Conservation (phyloP, 2,888 invertebrate genomes). For the Philaethria dido region DNA sequence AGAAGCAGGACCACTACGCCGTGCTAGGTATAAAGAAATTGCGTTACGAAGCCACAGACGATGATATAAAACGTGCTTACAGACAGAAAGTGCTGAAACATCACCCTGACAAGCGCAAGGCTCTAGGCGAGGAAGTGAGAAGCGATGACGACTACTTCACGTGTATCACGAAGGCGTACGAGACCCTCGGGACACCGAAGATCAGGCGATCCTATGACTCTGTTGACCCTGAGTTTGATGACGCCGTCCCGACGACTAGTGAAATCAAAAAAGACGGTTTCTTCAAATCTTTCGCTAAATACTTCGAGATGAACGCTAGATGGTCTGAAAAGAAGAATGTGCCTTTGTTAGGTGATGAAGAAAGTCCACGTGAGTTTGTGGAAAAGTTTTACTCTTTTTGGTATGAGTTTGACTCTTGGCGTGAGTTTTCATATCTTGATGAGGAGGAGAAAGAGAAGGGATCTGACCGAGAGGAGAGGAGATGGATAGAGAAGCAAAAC, state of each 20-base stretch:
- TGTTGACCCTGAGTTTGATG: slow-evolving; percentile 97
- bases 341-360: slow-evolving; percentile 91
- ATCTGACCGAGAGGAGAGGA: slow-evolving; percentile 96
- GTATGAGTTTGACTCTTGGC: slow-evolving; percentile 99
- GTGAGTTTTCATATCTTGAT: slow-evolving; percentile 99
- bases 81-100: slow-evolving; percentile 90
- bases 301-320: slow-evolving; percentile 90
- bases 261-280: slow-evolving; percentile 91
- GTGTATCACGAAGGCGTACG: slow-evolving; percentile 98
- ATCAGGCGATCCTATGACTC: slow-evolving; percentile 97
- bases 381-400: slow-evolving; percentile 98
- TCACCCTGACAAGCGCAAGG: slow-evolving; percentile 99
- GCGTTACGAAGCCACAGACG: slow-evolving; percentile 93
- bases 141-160: slow-evolving; percentile 98
- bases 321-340: slow-evolving; percentile 96
- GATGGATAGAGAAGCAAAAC: slow-evolving; percentile 99
- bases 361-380: slow-evolving; percentile 92
- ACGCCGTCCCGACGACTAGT: slow-evolving; percentile 89
- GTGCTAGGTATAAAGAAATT: slow-evolving; percentile 94
- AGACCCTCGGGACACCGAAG: slow-evolving; percentile 90
- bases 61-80: slow-evolving; percentile 97
- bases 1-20: slow-evolving; percentile 98
- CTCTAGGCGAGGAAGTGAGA: slow-evolving; percentile 93
- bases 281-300: slow-evolving; percentile 86
- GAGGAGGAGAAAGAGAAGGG: slow-evolving; percentile 99